Percentiles rank a stretch among this genome's conserved stretches.
Evolutionary conservation across 35 echinoderm and acorn worm genomes (phyloP).

Genomic region (Amphiura filiformis): DNA sequence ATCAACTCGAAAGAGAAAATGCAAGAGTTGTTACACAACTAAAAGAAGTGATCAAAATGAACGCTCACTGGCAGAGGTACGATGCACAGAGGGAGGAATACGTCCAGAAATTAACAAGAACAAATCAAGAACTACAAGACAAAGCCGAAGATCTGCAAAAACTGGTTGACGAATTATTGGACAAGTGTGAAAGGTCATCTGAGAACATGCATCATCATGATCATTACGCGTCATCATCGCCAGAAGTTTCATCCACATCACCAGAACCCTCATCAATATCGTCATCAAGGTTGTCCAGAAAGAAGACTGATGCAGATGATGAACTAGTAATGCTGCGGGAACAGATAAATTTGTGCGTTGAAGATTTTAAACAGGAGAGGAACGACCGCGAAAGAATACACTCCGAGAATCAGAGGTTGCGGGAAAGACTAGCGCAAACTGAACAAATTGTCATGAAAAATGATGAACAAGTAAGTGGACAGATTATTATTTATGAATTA

Average conservation of each 20-base stretch:
- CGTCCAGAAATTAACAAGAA: not conserved
- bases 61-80: slow-evolving; percentile 43
- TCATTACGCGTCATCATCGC: not conserved
- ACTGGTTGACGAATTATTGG: not conserved
- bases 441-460: not conserved
- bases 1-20: slow-evolving; percentile 41
- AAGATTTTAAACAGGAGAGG: slow-evolving; percentile 23
- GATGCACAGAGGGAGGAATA: slow-evolving; percentile 19
- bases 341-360: slow-evolving; percentile 7
- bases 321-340: not conserved
- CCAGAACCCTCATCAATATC: not conserved
- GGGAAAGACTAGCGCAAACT: not conserved
- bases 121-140: not conserved
- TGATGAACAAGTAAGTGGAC: not conserved
- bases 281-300: not conserved
- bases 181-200: not conserved
- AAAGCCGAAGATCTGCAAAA: not conserved
- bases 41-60: slow-evolving; percentile 49
- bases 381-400: not conserved
- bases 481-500: not conserved
- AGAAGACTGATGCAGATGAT: not conserved
- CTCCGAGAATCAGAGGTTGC: not conserved
- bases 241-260: not conserved
- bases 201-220: not conserved
- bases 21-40: slow-evolving; percentile 16